These are phyloP conservation scores for Gnathonemus echidnorhynchus DNA, from an alignment of 2,113 vertebrate genomes.

Conservation along the genomic window DNA sequence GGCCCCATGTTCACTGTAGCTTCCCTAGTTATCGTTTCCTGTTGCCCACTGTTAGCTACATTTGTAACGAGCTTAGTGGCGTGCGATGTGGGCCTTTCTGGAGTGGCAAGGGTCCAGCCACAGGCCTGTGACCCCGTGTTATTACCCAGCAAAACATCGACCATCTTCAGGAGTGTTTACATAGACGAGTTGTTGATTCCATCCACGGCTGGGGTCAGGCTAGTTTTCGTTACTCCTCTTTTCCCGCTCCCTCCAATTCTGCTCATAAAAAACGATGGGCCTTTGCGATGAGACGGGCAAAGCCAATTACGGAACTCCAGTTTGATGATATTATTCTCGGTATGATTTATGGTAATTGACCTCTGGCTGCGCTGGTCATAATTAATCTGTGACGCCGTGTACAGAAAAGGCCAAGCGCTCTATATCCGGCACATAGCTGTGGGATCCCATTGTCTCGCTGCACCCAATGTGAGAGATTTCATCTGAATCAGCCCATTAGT, in stretches of 20 bases:
- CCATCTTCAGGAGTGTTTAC: background rate
- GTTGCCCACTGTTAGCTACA: background rate
- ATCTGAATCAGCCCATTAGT: slow-evolving; percentile 40
- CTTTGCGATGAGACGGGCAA: slow-evolving; percentile 39
- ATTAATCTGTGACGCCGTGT: slow-evolving; percentile 43
- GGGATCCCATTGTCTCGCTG: slow-evolving; percentile 36
- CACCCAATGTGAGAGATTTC: slow-evolving; percentile 25
- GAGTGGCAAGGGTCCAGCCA: background rate
- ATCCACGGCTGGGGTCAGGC: background rate
- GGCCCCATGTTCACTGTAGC: background rate
- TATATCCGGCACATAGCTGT: slow-evolving; percentile 20
- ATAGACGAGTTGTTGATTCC: background rate
- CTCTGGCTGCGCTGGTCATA: slow-evolving; percentile 42
- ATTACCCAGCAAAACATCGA: background rate
- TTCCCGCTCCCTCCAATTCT: slow-evolving; percentile 20
- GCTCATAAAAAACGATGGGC: slow-evolving; percentile 43
- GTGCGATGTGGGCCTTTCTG: background rate
- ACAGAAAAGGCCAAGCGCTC: slow-evolving; percentile 43
- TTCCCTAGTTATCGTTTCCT: background rate
- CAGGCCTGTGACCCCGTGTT: background rate
- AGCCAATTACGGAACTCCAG: slow-evolving; percentile 44
- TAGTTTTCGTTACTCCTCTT: background rate
- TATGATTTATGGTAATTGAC: slow-evolving; percentile 52
- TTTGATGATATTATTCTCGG: slow-evolving; percentile 45
- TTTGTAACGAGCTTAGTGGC: background rate